Evolutionary conservation across 2,113 vertebrate genomes (phyloP).

Genomic region (Ammodytes marinus): DNA sequence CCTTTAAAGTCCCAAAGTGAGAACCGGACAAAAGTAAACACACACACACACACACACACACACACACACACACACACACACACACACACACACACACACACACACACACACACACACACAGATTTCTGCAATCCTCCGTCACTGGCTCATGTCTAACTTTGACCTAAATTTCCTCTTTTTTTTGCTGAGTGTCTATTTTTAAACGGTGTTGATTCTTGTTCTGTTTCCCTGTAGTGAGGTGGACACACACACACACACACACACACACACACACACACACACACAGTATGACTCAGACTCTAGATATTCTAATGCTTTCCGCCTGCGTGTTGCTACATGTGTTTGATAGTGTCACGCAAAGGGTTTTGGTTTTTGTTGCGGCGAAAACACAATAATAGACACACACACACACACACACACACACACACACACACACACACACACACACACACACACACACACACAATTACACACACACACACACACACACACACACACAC

Average conservation of each 20-base stretch:
- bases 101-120: not conserved
- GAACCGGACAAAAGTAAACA: too few species aligned
- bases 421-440: too few species aligned
- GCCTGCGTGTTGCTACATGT: conserved; percentile 37
- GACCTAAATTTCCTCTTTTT: conserved; percentile 45
- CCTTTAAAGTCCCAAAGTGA: too few species aligned
- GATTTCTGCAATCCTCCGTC: conserved; percentile 22
- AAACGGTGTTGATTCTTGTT: conserved; percentile 53
- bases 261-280: not conserved
- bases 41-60: too few species aligned
- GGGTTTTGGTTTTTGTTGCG: conserved; percentile 16
- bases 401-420: too few species aligned
- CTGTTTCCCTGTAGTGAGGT: conserved; percentile 51
- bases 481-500: too few species aligned
- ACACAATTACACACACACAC: too few species aligned
- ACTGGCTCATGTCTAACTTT: conserved; percentile 22
- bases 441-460: too few species aligned
- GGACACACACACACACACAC: too few species aligned
- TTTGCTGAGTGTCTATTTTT: conserved; percentile 70
- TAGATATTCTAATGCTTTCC: conserved; percentile 50
- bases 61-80: too few species aligned
- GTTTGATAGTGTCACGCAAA: conserved; percentile 24
- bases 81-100: conserved; percentile 16
- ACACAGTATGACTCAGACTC: conserved; percentile 59
- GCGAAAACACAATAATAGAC: conserved; percentile 23